phyloP scores from a whole-genome alignment of 2,113 vertebrate genomes.

The Antigone vipio region DNA sequence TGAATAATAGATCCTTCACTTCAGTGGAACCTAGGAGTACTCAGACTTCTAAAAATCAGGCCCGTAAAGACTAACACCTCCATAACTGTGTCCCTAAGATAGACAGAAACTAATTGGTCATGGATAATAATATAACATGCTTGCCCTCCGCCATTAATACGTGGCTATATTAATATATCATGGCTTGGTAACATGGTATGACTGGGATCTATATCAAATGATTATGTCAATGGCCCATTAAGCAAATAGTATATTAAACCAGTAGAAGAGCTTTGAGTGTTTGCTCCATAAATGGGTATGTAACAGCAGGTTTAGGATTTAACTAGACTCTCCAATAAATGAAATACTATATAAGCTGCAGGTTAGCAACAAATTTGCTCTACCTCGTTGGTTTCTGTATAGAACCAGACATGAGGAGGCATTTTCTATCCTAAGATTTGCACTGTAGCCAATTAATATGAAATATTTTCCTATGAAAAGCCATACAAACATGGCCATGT shows the following conservation, averaged over 20 bases:
- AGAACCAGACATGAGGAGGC: background rate
- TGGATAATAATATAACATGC: constrained; percentile 63
- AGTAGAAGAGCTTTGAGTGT: constrained; percentile 39
- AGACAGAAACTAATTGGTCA: constrained; percentile 67
- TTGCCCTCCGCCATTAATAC: constrained; percentile 61
- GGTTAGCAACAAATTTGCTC: constrained; percentile 21
- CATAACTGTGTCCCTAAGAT: constrained; percentile 32
- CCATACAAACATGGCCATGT: constrained; percentile 26
- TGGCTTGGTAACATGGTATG: constrained; percentile 48
- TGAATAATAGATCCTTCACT: background rate
- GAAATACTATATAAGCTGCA: constrained; percentile 35
- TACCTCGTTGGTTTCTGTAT: constrained; percentile 9
- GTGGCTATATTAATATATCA: constrained; percentile 61
- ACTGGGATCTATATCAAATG: constrained; percentile 67
- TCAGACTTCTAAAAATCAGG: constrained; percentile 11
- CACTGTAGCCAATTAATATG: constrained; percentile 9
- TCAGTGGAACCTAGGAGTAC: background rate
- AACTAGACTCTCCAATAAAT: constrained; percentile 37
- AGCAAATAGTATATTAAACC: constrained; percentile 69
- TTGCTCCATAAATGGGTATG: constrained; percentile 35
- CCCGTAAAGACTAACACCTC: constrained; percentile 25
- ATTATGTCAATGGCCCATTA: constrained; percentile 71
- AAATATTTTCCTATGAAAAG: constrained; percentile 32
- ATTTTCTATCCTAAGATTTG: constrained; percentile 7
- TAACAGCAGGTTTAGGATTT: constrained; percentile 54